These are phyloP conservation scores for Caenorhabditis sp. DNA, from an alignment of 2,888 invertebrate species.

Conservation along the genomic window DNA sequence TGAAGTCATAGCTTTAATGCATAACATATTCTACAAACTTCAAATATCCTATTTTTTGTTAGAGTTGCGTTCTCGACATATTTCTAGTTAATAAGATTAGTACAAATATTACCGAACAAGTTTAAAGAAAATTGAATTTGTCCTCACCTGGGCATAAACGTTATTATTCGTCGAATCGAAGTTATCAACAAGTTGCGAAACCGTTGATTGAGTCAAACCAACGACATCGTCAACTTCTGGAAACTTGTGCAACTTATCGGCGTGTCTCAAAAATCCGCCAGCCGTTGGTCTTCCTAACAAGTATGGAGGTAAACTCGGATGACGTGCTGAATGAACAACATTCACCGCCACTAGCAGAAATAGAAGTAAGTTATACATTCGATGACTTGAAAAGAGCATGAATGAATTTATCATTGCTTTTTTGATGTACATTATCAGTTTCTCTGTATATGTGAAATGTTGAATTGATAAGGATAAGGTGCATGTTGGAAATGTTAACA, in stretches of 20 bases:
- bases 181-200: constrained; percentile 42
- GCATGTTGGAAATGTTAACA: not conserved
- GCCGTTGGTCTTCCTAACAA: constrained; percentile 28
- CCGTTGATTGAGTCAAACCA: constrained; percentile 3
- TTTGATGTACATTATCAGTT: not conserved
- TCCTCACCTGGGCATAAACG: constrained; percentile 41
- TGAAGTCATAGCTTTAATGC: too few species aligned
- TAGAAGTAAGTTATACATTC: not conserved
- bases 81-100: not conserved
- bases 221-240: constrained; percentile 1
- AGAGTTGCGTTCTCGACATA: too few species aligned
- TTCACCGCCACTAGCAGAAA: not conserved
- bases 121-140: not conserved
- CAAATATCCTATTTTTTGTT: too few species aligned
- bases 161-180: constrained; percentile 36
- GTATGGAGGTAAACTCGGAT: constrained; percentile 24
- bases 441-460: not conserved
- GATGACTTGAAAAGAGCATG: not conserved
- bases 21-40: too few species aligned
- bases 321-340: constrained; percentile 4
- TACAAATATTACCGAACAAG: not conserved
- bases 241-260: constrained; percentile 11
- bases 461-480: not conserved
- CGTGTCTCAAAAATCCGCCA: constrained; percentile 28
- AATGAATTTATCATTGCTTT: not conserved